Evolutionary conservation across 1,140 invertebrate species (phyloP), one percentile per base, ranked within the genome.

Genomic region (Heliconius eleuchia): DNA sequence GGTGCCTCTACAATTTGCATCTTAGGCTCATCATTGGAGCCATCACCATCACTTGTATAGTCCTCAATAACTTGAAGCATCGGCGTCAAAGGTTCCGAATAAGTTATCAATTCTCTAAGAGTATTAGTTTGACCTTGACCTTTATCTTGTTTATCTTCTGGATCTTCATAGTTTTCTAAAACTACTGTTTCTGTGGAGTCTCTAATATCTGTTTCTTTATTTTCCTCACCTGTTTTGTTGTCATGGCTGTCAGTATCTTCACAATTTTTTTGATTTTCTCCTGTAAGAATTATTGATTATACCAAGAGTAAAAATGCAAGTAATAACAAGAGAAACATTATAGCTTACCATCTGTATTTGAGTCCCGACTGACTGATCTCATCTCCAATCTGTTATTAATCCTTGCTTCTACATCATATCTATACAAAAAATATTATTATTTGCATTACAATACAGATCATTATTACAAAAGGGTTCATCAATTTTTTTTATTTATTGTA

Each of bases 101-200:
- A 90, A 18, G 86, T 90, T 74, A 91, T 89, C 30, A 87, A 86
- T 78, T 92, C 89, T 37, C 87, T 84, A 6, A 91, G 42, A 27
- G 86, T 86, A 79, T 89, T 90, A 71, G 74, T 55, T 77, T 75
- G 19, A 72, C 71, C 52, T 34, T 82, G 74, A 66, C 82, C 77
- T 66, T 80, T 72, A 66, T 71, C 77, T 37, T 85, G 60, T 11
- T 66, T 30, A 66, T 92, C 91, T 76, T 91, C 90, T 74, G 84
- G 87, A 74, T 84, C 88, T 81, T 92, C 84, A 82, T 91, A 89
- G 80, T 80, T 84, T 60, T 90, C 89, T 77, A 92, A 78, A 55
- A 93, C 83, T 74, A 91, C 74, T 81, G 90, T 93, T 27, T 94
- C 92, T 82, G 86, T 87, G 46, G 92, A 93, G 79, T 86, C 86